Base-by-base conservation (phyloP, 2,888 invertebrate species). In the Rhagophthalmus giganteus region DNA sequence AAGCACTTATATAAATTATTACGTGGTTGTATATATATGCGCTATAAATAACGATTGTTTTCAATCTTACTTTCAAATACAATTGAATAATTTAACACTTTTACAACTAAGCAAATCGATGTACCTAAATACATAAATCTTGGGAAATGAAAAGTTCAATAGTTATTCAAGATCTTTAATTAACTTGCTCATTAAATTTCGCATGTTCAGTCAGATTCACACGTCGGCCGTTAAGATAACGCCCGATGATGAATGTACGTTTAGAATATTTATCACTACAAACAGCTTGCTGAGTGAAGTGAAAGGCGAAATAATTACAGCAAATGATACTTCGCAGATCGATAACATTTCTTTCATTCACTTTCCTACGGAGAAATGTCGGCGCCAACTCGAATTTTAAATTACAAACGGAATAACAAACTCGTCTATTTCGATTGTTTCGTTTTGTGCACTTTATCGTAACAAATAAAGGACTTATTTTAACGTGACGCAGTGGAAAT, bases 11-110 rank as follows among this genome's bases (percentile, higher is more conserved):
- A 27, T 39, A 25, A 24, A 32, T 47, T 39, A 39, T 33, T 28
- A 13, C 12, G 27, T 16, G 2, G 12, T 37, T 32, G 33, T 20
- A 37, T 12, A 3, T 30, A 12, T 15, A 15, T 15, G 4, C 20
- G 15, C 37, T 25, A 45, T 45, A 37, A 37, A 45, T 37, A 31
- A 38, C 45, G 30, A 37, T 45, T 45, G 37, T 16, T 45, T 37
- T 35, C 37, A 13, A 33, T 38, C 45, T 35, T 20, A 30, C 35
- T 37, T 45, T 13, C 10, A 45, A 45, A 32, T 13, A 32, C 41
- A 32, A 41, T 39, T 15, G 15, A 13, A 10, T 26, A 26, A n/a
- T 13, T n/a, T n/a, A n/a, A n/a, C n/a, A n/a, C n/a, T n/a, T n/a
- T n/a, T n/a, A n/a, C n/a, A n/a, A n/a, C n/a, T n/a, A n/a, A n/a